A percentile compares a stretch with the other conserved stretches of the same genome.
Conservation (phyloP, 2,797 vertebrate species). For the Picus viridis region DNA sequence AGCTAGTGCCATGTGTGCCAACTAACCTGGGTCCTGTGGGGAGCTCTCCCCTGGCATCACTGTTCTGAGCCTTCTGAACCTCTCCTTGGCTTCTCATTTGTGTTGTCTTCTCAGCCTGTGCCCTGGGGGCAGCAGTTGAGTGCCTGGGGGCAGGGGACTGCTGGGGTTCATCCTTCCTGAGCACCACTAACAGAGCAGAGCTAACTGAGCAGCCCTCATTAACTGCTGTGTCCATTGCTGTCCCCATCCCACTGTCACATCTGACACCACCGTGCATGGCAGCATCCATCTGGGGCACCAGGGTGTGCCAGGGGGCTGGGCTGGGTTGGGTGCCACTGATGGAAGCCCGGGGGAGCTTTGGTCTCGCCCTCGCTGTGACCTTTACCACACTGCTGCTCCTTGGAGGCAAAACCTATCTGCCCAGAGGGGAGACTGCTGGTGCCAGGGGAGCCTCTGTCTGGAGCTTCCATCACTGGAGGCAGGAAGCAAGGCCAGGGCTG, state of each 20-base stretch:
- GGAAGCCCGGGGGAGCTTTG: slow-evolving; percentile 45
- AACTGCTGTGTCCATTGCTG: slow-evolving; percentile 55
- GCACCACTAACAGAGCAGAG: slow-evolving; percentile 28
- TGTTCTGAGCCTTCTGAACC: slow-evolving; percentile 44
- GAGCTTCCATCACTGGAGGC: slow-evolving; percentile 55
- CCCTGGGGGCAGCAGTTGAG: slow-evolving; percentile 6
- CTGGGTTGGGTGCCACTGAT: slow-evolving; percentile 20
- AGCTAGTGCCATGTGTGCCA: slow-evolving; percentile 56
- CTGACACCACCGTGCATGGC: slow-evolving; percentile 72
- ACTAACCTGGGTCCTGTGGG: slow-evolving; percentile 48
- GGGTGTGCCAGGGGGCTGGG: slow-evolving; percentile 25
- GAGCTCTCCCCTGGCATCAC: not conserved
- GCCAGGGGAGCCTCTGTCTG: slow-evolving; percentile 2
- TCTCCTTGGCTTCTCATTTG: slow-evolving; percentile 31
- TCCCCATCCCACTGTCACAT: slow-evolving; percentile 54
- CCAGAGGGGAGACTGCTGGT: not conserved
- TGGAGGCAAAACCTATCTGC: not conserved
- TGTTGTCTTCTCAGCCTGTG: slow-evolving; percentile 41
- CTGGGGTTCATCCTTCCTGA: not conserved
- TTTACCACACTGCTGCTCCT: not conserved
- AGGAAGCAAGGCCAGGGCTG: not conserved
- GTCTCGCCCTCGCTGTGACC: not conserved
- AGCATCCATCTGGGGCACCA: slow-evolving; percentile 45
- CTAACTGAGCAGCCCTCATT: slow-evolving; percentile 33
- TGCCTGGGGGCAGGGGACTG: not conserved